Evolutionary conservation across 2,797 vertebrate species (phyloP).

Genomic region (Tokudaia tokunoshimensis): DNA sequence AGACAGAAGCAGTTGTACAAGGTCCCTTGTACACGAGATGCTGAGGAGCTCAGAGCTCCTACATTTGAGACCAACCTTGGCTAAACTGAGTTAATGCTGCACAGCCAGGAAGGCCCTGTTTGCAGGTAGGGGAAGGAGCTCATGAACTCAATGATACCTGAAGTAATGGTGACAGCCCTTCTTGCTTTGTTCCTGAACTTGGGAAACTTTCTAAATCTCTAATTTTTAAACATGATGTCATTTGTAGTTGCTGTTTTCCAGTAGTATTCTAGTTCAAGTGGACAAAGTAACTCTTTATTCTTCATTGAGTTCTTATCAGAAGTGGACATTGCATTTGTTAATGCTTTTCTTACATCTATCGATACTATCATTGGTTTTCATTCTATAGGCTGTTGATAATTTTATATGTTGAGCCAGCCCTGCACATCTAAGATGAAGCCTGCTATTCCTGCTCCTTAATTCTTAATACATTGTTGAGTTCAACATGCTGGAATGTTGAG

Average conservation of each 20-base stretch:
- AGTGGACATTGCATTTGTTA: background rate
- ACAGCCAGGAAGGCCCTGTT: background rate
- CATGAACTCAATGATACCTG: background rate
- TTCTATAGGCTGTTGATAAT: background rate
- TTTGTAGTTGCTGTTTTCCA: background rate
- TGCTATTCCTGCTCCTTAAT: background rate
- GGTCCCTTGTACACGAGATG: background rate
- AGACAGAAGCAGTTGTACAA: background rate
- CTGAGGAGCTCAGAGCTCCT: background rate
- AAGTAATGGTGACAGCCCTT: background rate
- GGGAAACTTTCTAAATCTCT: background rate
- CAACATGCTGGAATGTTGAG: background rate
- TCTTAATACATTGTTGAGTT: slow-evolving; percentile 12
- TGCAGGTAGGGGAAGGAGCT: no score
- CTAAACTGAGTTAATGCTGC: background rate
- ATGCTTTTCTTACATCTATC: slow-evolving; percentile 10
- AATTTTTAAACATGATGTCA: background rate
- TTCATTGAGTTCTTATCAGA: background rate
- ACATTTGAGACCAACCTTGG: background rate
- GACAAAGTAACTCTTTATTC: background rate
- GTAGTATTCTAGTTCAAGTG: background rate
- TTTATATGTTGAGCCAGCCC: slow-evolving; percentile 31
- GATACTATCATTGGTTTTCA: slow-evolving; percentile 25
- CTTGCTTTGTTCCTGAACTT: background rate
- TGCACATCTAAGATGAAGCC: background rate